These are phyloP conservation scores for Plectropomus leopardus DNA, from an alignment of 2,113 vertebrate genomes.

Conservation along the genomic window DNA sequence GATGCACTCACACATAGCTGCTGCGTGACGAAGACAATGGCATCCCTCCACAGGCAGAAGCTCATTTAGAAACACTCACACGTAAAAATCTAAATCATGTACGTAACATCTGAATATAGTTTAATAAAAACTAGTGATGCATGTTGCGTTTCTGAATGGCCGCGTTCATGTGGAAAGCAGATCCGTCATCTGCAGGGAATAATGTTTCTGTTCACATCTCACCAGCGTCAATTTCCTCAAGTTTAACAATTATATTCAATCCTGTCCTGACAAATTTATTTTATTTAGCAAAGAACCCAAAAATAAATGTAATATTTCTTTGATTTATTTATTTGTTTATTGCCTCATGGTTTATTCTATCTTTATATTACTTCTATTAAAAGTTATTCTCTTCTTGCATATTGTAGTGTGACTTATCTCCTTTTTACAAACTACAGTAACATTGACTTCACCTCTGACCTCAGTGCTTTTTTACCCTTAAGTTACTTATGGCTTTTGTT, in stretches of 20 bases:
- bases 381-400: no score
- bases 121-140: background rate
- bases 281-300: background rate
- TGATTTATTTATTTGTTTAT: background rate
- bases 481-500: no score
- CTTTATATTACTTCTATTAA: no score
- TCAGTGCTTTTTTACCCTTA: no score
- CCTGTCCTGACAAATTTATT: background rate
- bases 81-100: background rate
- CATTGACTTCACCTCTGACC: no score
- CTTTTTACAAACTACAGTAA: no score
- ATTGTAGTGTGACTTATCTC: no score
- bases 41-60: constrained; percentile 28
- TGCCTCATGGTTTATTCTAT: background rate
- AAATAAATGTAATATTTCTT: background rate
- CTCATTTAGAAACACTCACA: background rate
- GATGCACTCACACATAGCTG: constrained; percentile 24
- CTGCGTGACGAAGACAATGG: constrained; percentile 42
- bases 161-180: constrained; percentile 49
- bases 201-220: background rate
- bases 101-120: background rate
- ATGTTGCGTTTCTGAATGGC: background rate
- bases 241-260: background rate
- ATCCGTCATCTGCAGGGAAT: constrained; percentile 22
- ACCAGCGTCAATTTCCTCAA: background rate